Evolutionary conservation across 2,888 invertebrate genomes (phyloP).

Genomic region (Pilophorus perplexus): DNA sequence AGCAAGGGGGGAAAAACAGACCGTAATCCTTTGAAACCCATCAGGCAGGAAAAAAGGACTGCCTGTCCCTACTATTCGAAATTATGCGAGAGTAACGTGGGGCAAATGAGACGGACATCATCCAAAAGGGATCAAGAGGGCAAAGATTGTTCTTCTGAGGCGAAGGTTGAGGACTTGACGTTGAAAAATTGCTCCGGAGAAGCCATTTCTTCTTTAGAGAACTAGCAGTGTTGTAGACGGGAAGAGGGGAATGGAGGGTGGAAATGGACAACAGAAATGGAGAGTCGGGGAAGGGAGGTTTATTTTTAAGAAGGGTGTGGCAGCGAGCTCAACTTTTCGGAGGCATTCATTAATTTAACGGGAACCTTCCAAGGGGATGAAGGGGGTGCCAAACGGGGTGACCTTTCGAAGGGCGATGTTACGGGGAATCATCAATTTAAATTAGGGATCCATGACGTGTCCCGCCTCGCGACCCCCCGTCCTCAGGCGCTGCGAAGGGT

Average conservation of each 20-base stretch:
- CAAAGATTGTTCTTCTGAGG: slow-evolving; percentile 11
- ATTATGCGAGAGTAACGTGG: too few species aligned
- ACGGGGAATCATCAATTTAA: slow-evolving; percentile 21
- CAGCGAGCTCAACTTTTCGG: slow-evolving; percentile 19
- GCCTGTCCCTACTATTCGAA: too few species aligned
- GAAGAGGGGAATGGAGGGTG: too few species aligned
- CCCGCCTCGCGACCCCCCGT: too few species aligned
- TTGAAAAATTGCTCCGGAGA: slow-evolving; percentile 23
- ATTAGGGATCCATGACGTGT: slow-evolving; percentile 3
- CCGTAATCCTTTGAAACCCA: too few species aligned
- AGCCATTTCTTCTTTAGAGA: neutral
- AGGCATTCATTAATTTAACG: slow-evolving; percentile 29
- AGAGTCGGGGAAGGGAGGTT: neutral
- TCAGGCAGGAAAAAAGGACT: too few species aligned
- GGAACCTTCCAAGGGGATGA: neutral
- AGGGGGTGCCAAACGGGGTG: neutral
- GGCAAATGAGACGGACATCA: too few species aligned
- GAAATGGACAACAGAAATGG: neutral
- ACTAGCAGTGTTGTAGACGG: neutral
- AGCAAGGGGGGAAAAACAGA: neutral
- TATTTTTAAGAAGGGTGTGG: slow-evolving; percentile 27
- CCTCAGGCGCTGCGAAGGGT: too few species aligned
- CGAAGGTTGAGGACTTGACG: slow-evolving; percentile 27
- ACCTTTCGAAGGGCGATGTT: slow-evolving; percentile 21
- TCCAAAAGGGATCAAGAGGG: neutral